Evolutionary conservation across 2,113 vertebrate genomes (phyloP), one percentile per base, ranked within the genome.

Genomic region (Percina caprodes): DNA sequence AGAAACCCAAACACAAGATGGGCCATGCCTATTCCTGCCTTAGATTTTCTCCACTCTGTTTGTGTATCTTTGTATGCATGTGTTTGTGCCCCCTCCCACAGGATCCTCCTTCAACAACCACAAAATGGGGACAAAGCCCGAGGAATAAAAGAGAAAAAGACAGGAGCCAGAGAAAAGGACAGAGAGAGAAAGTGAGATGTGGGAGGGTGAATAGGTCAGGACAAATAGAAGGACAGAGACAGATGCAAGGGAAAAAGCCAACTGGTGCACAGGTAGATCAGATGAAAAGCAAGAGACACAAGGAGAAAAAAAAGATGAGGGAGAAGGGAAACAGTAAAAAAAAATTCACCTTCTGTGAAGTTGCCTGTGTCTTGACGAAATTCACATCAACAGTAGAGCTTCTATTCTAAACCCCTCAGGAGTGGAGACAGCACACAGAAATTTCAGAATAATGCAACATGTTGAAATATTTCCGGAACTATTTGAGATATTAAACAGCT

Each of bases 71-170:
- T 72, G 78, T 60, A 65, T 59, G 69, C 42, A 35, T 75, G 49
- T 67, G 76, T 66, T 69, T 60, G 74, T 63, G 42, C 54, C 30
- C 24, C 65, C 83, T 93, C 92, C 88, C 90, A 30, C 82, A 84
- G 92, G 93, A 93, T 69, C 65, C 59, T 82, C 87, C 88, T 86
- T 92, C 89, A 93, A 89, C 68, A 33, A 81, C 82, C 80, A 76
- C 87, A 92, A 92, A 95, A 94, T 87, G 93, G 88, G 91, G 89
- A 92, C 91, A 86, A 89, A 85, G 86, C 86, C 79, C 2, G 33
- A 69, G 69, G 84, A 88, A 77, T 30, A 54, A 63, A 30, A 45
- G 42, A 51, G 59, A 52, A 74, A 69, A 61, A 56, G 76, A 77
- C 24, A 19, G 15, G 60, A 73, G 46, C 58, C 49, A 49, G 49